Evolutionary conservation across 1,140 invertebrate genomes (phyloP).

Genomic region (Halictus rubicundus): DNA sequence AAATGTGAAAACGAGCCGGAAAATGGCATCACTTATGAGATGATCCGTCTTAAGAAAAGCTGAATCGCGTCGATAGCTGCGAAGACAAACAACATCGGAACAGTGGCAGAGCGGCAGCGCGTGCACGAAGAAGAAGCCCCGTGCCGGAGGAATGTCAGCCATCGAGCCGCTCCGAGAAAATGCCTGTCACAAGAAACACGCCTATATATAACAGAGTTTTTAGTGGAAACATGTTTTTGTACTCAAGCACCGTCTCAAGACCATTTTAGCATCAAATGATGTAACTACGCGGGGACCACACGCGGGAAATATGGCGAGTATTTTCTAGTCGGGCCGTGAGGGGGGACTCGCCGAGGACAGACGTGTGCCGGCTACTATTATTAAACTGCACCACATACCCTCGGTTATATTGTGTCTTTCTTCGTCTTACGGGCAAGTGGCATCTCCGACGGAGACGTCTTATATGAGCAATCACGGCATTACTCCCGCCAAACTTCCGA

Average conservation of each 20-base stretch:
- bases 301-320: constrained; percentile 61
- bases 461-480: constrained; percentile 24
- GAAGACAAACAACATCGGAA: no score
- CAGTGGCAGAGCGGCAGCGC: no score
- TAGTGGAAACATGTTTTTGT: constrained; percentile 65
- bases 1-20: no score
- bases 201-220: constrained; percentile 60
- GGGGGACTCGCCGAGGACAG: constrained; percentile 48
- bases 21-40: no score
- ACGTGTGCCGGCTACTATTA: constrained; percentile 56
- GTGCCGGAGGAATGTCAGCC: constrained; percentile 7
- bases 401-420: constrained; percentile 19
- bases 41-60: no score
- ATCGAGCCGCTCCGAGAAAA: constrained; percentile 38
- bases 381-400: constrained; percentile 52
- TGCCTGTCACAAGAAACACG: constrained; percentile 43
- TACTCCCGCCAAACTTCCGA: constrained; percentile 14
- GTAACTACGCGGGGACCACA: constrained; percentile 62
- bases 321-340: constrained; percentile 49
- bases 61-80: no score
- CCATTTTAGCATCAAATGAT: constrained; percentile 67
- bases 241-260: constrained; percentile 62
- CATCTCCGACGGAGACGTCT: constrained; percentile 6
- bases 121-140: neutral
- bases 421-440: constrained; percentile 29